phyloP scores from a whole-genome alignment of 2,888 invertebrate species.

The Melanostoma scalare region DNA sequence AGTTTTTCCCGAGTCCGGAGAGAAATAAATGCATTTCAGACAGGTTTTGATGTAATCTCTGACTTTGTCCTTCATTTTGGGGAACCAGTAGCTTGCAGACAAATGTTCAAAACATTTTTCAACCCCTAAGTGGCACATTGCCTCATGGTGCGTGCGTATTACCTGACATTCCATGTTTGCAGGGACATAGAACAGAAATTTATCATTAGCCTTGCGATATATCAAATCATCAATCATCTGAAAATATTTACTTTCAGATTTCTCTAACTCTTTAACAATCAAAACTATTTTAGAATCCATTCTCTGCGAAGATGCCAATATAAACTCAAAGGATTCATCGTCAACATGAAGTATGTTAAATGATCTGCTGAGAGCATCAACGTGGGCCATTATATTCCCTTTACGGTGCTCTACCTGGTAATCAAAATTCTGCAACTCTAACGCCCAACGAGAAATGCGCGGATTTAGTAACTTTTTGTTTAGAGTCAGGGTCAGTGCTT shows the following conservation, averaged over 20 bases:
- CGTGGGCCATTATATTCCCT: slow-evolving; percentile 75
- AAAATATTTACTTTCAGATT: background rate
- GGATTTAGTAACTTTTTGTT: slow-evolving; percentile 70
- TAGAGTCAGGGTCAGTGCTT: slow-evolving; percentile 68
- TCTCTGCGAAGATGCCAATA: slow-evolving; percentile 40
- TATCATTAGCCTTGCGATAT: background rate
- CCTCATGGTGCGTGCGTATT: slow-evolving; percentile 16
- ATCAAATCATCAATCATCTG: slow-evolving; percentile 11
- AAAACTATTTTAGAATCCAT: slow-evolving; percentile 64
- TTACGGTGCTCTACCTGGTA: slow-evolving; percentile 70
- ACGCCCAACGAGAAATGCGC: slow-evolving; percentile 69
- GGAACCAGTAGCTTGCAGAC: slow-evolving; percentile 21
- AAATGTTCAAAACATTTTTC: slow-evolving; percentile 5
- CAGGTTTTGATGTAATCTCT: slow-evolving; percentile 6
- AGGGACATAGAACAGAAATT: slow-evolving; percentile 29
- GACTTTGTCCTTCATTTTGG: slow-evolving; percentile 31
- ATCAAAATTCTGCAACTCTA: slow-evolving; percentile 69
- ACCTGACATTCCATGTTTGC: slow-evolving; percentile 18
- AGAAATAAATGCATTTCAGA: slow-evolving; percentile 23
- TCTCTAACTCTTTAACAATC: slow-evolving; percentile 64
- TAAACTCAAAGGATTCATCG: slow-evolving; percentile 32
- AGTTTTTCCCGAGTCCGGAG: slow-evolving; percentile 13
- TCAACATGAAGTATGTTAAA: slow-evolving; percentile 36
- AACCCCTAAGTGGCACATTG: slow-evolving; percentile 12
- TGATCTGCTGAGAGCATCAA: slow-evolving; percentile 75